Base-by-base conservation (phyloP, 2,888 invertebrate species). In the Cheilosia variabilis region DNA sequence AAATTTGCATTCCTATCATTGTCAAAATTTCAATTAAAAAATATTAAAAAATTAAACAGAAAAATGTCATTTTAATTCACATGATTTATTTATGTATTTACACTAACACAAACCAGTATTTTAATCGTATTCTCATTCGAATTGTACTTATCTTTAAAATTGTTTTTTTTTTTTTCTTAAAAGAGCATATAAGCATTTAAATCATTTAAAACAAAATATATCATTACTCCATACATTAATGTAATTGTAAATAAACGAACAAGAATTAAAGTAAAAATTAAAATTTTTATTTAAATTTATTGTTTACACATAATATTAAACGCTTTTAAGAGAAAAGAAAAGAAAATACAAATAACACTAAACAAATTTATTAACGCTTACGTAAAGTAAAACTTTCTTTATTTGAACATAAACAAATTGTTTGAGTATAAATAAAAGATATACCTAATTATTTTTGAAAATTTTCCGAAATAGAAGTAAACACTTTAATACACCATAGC, bases 1-100 rank as follows among this genome's bases (percentile, higher is more conserved):
- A 84, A 87, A 88, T 88, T 88, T 88, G 88, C 88, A 88, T 88
- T 88, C 88, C 88, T 88, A 88, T 83, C 87, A 88, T 81, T 84
- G 76, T 78, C 86, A 87, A 87, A 86, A 87, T 87, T 87, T 60
- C 43, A 82, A 87, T 71, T 76, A 87, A 87, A 47, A 76, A 79
- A 72, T 75, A 87, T 66, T 57, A 82, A 78, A 58, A 66, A 80
- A 86, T 71, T 76, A 86, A 79, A 73, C 52, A 53, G 22, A 50
- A 60, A 72, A 86, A 86, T 86, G 86, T 81, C 86, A 86, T 86
- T 86, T 86, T 86, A 86, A 86, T 86, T 86, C 86, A 81, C 71
- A 60, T 71, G 73, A 87, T 69, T 87, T 87, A 87, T 78, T 87
- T 79, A 87, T 87, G 81, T 88, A 84, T 82, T 87, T 71, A 84